These are phyloP conservation scores for Pristionchus maxplancki DNA, from an alignment of 2,888 invertebrate genomes.

Conservation along the genomic window DNA sequence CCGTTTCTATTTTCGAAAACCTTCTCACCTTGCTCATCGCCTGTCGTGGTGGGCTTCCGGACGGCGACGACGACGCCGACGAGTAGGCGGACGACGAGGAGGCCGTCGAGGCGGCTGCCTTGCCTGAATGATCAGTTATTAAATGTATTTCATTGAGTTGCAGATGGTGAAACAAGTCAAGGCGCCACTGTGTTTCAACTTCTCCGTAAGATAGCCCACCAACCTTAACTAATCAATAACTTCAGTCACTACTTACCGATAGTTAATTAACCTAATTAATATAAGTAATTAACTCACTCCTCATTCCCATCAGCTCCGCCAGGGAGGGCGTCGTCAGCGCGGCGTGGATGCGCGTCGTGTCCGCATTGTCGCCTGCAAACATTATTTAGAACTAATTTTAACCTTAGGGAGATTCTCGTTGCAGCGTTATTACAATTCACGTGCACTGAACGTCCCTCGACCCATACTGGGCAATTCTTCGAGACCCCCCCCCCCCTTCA, in stretches of 20 bases:
- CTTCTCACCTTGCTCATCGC: background rate
- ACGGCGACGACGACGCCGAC: constrained; percentile 40
- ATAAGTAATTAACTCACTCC: background rate
- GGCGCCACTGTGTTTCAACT: background rate
- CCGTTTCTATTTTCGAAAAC: no score
- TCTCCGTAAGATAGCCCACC: background rate
- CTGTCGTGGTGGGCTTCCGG: background rate
- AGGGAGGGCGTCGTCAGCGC: constrained; percentile 30
- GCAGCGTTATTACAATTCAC: no score
- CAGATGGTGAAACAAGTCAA: background rate
- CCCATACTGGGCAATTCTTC: background rate
- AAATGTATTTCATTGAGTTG: background rate
- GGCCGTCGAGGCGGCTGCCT: background rate
- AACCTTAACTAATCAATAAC: no score
- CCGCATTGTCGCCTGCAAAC: background rate
- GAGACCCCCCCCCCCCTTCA: no score
- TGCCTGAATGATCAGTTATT: background rate
- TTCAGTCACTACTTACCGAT: no score
- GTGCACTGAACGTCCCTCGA: no score
- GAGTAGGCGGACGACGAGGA: constrained; percentile 46
- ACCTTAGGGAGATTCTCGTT: no score
- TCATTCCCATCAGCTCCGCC: constrained; percentile 23
- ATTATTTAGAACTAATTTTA: background rate
- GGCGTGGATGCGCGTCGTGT: constrained; percentile 7
- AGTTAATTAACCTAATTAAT: no score